phyloP scores from a whole-genome alignment of 2,888 invertebrate species.

The Ectemnius continuus region DNA sequence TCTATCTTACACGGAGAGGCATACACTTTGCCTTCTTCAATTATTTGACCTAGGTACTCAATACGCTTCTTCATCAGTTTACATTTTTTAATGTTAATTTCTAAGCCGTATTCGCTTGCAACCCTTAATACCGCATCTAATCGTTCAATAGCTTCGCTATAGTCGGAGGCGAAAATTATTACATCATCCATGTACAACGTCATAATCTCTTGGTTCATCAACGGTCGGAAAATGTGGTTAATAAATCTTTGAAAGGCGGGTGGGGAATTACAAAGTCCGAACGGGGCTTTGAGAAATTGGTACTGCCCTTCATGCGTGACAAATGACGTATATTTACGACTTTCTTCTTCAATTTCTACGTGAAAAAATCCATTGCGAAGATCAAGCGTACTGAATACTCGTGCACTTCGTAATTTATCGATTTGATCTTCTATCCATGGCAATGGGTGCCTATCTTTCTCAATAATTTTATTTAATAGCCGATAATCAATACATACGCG shows the following conservation, averaged over 20 bases:
- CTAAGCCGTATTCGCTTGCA: no score
- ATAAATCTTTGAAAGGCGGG: conserved; percentile 3
- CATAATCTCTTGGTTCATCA: not conserved
- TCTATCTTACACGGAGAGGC: no score
- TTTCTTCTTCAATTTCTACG: not conserved
- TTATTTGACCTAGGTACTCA: no score
- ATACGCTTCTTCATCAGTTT: no score
- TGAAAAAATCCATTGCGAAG: conserved; percentile 6
- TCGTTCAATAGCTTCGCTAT: no score
- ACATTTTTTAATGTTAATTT: no score
- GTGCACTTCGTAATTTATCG: not conserved
- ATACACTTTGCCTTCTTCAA: no score
- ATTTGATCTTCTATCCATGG: not conserved
- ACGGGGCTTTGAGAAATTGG: not conserved
- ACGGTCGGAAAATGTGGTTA: not conserved
- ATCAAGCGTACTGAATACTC: no score
- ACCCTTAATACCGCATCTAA: no score
- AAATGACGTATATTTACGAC: conserved; percentile 15
- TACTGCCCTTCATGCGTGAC: not conserved
- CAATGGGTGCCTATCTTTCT: not conserved
- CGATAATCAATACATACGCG: not conserved
- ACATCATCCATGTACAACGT: not conserved
- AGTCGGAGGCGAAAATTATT: not conserved
- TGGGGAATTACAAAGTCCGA: not conserved
- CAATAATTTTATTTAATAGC: not conserved